Base-by-base conservation (phyloP, 2,888 invertebrate species). In the Cheiracanthium punctorium region DNA sequence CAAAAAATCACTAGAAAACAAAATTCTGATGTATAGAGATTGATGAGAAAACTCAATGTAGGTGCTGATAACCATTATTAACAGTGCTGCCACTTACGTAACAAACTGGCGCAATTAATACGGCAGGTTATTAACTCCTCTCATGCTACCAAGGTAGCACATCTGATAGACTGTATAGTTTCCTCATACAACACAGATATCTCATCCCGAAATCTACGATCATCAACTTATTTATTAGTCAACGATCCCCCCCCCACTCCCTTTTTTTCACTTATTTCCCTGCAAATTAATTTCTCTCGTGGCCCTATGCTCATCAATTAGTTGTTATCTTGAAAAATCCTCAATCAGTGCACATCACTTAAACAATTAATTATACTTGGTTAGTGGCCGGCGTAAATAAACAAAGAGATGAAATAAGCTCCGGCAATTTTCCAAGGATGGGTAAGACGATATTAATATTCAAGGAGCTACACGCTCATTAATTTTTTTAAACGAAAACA, bases 341-440 rank as follows among this genome's bases (percentile, higher is more conserved):
- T 52, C 33, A 76, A 84, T 84, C 84, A 74, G 52, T 52, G 69
- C 7, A 29, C 79, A 79, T 84, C 79, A 74, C 64, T 79, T 73
- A 74, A 69, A 58, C 84, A 79, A 84, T 84, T 84, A 79, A 79
- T 84, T 84, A 79, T 69, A 20, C 4, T 7, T 30, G 79, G 73
- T 29, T 58, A 74, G 67, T 74, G 73, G 74, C 79, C 79, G 65
- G n/a, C 37, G 33, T 79, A 79, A 70, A 65, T 84, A 84, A 71
- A 71, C 43, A 71, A 41, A 1, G 41, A 28, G 33, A 33, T 33
- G 32, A 10, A 20, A 69, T 69, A 33, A 33, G 32, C 33, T 14
- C 17, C 33, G 17, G 20, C 4, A 33, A 33, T 69, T 58, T 69
- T 69, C n/a, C 33, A 33, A n/a, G n/a, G 17, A 32, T 73, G 52